A percentile compares a stretch with the other conserved stretches of the same genome.
Evolutionary conservation across 37 sponge, comb jelly and placozoan species (phyloP).

Genomic region (Ephydatia muelleri): DNA sequence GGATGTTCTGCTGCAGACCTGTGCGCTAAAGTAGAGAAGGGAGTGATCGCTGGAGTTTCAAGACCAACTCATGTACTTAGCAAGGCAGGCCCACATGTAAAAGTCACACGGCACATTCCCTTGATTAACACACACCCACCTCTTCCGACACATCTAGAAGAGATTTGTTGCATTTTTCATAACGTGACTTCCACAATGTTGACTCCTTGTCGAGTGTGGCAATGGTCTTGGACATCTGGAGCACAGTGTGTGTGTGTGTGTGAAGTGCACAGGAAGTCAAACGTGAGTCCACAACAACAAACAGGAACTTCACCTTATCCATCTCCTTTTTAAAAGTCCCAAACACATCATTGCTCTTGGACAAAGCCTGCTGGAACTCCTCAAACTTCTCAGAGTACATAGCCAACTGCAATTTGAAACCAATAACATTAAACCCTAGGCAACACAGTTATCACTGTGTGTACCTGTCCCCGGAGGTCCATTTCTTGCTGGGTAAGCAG

Average conservation of each 20-base stretch:
- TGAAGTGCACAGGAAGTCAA: too few species aligned
- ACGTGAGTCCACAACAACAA: too few species aligned
- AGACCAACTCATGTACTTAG: too few species aligned
- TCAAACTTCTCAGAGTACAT: slow-evolving; percentile 98
- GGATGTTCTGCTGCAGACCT: slow-evolving; percentile 24
- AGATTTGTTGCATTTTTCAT: slow-evolving; percentile 74
- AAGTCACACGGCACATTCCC: too few species aligned
- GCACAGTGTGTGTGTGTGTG: slow-evolving; percentile 1
- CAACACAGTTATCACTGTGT: background rate
- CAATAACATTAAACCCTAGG: background rate
- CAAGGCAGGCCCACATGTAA: too few species aligned
- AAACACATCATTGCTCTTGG: slow-evolving; percentile 94
- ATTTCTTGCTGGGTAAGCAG: slow-evolving; percentile 76
- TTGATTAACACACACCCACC: slow-evolving; percentile 34
- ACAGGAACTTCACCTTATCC: slow-evolving; percentile 70
- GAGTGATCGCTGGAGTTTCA: background rate
- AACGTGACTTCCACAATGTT: slow-evolving; percentile 64
- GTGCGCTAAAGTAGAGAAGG: background rate
- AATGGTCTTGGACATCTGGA: slow-evolving; percentile 87
- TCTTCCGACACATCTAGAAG: slow-evolving; percentile 81
- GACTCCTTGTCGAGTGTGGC: slow-evolving; percentile 83
- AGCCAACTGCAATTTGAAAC: slow-evolving; percentile 37
- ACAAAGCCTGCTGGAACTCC: slow-evolving; percentile 94
- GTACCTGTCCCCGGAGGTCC: slow-evolving; percentile 82
- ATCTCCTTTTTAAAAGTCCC: slow-evolving; percentile 93